phyloP scores from a whole-genome alignment of 2,888 invertebrate species.

The Phaedon cochleariae region DNA sequence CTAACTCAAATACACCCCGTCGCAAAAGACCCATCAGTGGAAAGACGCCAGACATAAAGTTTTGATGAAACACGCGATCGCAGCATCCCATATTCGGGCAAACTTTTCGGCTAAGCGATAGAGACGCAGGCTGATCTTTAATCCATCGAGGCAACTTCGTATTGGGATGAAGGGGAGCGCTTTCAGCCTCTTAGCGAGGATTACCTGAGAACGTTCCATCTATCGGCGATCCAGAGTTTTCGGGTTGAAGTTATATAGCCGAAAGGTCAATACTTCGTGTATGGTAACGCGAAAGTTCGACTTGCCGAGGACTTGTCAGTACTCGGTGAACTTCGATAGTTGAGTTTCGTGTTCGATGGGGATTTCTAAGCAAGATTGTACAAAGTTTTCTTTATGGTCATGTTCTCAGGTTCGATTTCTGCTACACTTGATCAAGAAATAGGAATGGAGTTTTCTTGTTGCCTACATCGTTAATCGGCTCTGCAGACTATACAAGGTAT shows the following conservation, averaged over 20 bases:
- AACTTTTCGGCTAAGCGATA: slow-evolving; percentile 1
- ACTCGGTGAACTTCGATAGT: slow-evolving; percentile 13
- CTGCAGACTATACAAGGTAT: no score
- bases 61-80: slow-evolving; percentile 44
- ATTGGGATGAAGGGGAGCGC: slow-evolving; percentile 12
- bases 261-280: slow-evolving; percentile 32
- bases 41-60: slow-evolving; percentile 26
- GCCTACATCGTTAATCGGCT: no score
- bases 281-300: slow-evolving; percentile 21
- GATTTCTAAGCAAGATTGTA: not conserved
- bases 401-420: no score
- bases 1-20: slow-evolving; percentile 14
- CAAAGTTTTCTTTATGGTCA: not conserved
- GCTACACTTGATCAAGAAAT: no score
- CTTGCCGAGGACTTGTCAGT: slow-evolving; percentile 5
- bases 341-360: slow-evolving; percentile 18
- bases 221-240: slow-evolving; percentile 29
- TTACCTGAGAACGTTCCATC: slow-evolving; percentile 38
- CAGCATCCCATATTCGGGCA: slow-evolving; percentile 34
- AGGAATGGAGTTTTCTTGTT: no score
- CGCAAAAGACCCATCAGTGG: slow-evolving; percentile 24
- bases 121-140: not conserved
- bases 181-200: slow-evolving; percentile 45
- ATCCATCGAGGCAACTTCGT: slow-evolving; percentile 11
- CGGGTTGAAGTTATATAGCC: slow-evolving; percentile 38